These are phyloP conservation scores for Cygnus olor DNA, from an alignment of 2,797 vertebrate genomes.

Conservation along the genomic window DNA sequence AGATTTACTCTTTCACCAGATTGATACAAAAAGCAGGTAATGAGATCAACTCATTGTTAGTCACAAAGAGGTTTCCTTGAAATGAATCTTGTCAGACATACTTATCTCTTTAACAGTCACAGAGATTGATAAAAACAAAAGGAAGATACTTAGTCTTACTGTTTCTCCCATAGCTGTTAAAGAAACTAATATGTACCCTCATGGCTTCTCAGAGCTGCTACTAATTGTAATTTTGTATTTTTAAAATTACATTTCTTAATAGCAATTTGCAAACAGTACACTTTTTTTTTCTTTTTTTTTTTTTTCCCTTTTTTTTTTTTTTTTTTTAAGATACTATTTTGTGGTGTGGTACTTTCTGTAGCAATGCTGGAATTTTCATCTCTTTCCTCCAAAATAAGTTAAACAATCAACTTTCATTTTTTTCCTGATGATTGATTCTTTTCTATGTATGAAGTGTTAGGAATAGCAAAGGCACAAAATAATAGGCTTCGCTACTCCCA, in stretches of 20 bases:
- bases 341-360: neutral
- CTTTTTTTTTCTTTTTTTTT: neutral
- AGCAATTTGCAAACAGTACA: neutral
- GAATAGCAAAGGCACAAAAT: neutral
- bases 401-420: neutral
- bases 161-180: neutral
- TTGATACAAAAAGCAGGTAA: slow-evolving; percentile 45
- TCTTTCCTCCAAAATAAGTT: neutral
- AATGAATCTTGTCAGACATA: slow-evolving; percentile 60
- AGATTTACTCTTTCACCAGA: slow-evolving; percentile 53
- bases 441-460: neutral
- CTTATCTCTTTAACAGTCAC: slow-evolving; percentile 40
- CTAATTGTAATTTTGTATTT: neutral
- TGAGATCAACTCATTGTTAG: slow-evolving; percentile 61
- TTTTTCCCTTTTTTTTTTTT: neutral
- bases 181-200: neutral
- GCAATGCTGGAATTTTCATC: neutral
- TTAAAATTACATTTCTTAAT: neutral
- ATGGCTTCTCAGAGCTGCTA: neutral
- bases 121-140: slow-evolving; percentile 33
- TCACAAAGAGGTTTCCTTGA: slow-evolving; percentile 45
- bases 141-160: neutral
- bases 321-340: neutral
- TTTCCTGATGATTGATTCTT: neutral
- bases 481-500: rapidly evolving